A percentile compares a stretch with the other conserved stretches of the same genome.
Conservation (phyloP, 2,888 invertebrate genomes). For the Trissoscelio sp. region DNA sequence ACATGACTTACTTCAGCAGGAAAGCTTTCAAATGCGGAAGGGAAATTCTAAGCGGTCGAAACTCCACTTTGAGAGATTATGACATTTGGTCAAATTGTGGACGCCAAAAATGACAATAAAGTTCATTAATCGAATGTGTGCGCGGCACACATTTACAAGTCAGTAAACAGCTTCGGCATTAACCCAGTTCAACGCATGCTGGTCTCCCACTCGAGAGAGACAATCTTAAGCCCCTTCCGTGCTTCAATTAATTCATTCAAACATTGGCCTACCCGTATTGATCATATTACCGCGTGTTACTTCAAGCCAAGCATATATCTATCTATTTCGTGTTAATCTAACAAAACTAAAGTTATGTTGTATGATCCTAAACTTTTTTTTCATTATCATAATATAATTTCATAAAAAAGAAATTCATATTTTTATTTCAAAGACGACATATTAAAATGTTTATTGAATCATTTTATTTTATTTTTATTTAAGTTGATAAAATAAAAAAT, state of each 20-base stretch:
- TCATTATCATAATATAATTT: too few relatives aligned
- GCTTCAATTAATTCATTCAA: slow-evolving; percentile 59
- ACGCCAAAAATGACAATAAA: slow-evolving; percentile 51
- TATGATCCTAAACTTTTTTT: too few relatives aligned
- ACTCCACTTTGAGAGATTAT: neutral
- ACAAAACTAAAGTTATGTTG: too few relatives aligned
- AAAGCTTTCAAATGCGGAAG: too few relatives aligned
- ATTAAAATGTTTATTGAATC: too few relatives aligned
- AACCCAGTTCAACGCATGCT: slow-evolving; percentile 69
- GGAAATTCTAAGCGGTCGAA: too few relatives aligned
- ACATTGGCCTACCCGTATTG: slow-evolving; percentile 53
- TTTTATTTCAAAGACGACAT: too few relatives aligned
- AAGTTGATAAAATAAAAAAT: too few relatives aligned
- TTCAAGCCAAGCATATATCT: slow-evolving; percentile 16
- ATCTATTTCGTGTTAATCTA: slow-evolving; percentile 15
- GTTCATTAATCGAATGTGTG: slow-evolving; percentile 69
- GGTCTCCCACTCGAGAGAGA: slow-evolving; percentile 57
- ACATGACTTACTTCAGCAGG: too few relatives aligned
- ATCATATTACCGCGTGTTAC: slow-evolving; percentile 39
- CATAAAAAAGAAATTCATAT: too few relatives aligned
- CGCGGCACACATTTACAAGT: slow-evolving; percentile 69
- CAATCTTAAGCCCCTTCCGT: slow-evolving; percentile 49
- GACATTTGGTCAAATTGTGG: slow-evolving; percentile 13
- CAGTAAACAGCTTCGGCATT: slow-evolving; percentile 69
- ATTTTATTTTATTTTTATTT: too few relatives aligned